These are phyloP conservation scores for Cyphomyrus discorhynchus DNA, from an alignment of 2,113 vertebrate genomes.

Conservation along the genomic window DNA sequence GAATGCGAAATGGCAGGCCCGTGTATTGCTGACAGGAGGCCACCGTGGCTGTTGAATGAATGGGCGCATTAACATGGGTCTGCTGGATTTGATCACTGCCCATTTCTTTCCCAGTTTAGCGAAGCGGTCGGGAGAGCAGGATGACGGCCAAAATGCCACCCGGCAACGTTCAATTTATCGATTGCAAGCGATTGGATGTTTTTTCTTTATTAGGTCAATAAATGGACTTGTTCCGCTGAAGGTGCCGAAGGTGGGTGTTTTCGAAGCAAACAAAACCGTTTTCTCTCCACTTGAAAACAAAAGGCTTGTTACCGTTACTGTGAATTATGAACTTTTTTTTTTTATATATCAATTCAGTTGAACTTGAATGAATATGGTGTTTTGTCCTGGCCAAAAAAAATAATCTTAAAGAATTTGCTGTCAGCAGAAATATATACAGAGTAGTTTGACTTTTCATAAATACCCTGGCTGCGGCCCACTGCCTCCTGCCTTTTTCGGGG, in stretches of 20 bases:
- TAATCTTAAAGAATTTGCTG: background rate
- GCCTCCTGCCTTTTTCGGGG: background rate
- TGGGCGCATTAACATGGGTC: background rate
- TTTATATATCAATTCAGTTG: background rate
- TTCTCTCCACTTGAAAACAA: background rate
- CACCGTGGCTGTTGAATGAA: background rate
- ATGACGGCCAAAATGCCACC: slow-evolving; percentile 34
- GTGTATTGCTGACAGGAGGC: background rate
- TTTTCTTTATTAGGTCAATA: slow-evolving; percentile 44
- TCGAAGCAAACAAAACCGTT: slow-evolving; percentile 30
- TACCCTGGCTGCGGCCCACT: background rate
- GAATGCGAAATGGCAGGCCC: background rate
- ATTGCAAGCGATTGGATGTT: slow-evolving; percentile 51
- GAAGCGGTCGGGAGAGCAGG: background rate
- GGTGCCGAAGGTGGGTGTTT: slow-evolving; percentile 8
- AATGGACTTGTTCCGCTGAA: slow-evolving; percentile 27
- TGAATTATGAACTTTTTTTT: slow-evolving; percentile 16
- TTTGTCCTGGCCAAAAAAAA: slow-evolving; percentile 5
- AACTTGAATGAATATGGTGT: background rate
- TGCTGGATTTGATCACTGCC: background rate
- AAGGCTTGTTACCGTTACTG: background rate
- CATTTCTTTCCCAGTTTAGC: background rate
- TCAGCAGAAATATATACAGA: background rate
- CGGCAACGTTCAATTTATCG: slow-evolving; percentile 37
- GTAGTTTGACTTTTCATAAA: background rate